Evolutionary conservation across 2,888 invertebrate genomes (phyloP), one percentile per base, ranked within the genome.

Genomic region (Eucera pruinosa): DNA sequence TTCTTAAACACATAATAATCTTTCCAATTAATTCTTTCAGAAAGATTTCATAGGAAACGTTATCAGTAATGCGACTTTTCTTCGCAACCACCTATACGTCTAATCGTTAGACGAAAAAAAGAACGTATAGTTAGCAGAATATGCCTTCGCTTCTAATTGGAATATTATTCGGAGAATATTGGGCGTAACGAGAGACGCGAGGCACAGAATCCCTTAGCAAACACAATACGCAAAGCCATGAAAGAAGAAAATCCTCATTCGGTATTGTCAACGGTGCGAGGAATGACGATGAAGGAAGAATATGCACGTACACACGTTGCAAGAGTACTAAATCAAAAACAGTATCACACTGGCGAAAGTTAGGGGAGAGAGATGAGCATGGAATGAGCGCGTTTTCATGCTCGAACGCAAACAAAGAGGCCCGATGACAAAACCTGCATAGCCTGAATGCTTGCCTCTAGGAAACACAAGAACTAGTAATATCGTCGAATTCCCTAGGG

Each of bases 381-480:
- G 81, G 81, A 79, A 86, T 72, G 85, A 85, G 82, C 78, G 83
- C 85, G 84, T 89, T 89, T 90, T 90, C 86, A 88, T 87, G 85
- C 87, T 86, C 73, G 84, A 85, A 84, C 84, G 83, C 84, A 86
- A 89, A 90, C 90, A 90, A 90, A 90, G 89, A 87, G 83, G 81
- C 87, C 85, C 87, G 86, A 89, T 90, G 89, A 90, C 90, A 90
- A 90, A 90, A 90, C 89, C 84, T 84, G 88, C 84, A 83, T 81
- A 86, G 82, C 85, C 86, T 89, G 86, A 88, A 89, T 89, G 86
- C 86, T 78, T 66, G 78, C 69, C 79, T 69, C 80, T 71, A 79
- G 78, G 79, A 86, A 82, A 86, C 76, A 82, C 83, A 84, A 83
- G 83, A 79, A 82, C 76, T 73, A 80, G 85, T 88, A 85, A 88